These are phyloP conservation scores for Erinaceus europaeus DNA, from an alignment of 2,113 vertebrate species.

Conservation along the genomic window DNA sequence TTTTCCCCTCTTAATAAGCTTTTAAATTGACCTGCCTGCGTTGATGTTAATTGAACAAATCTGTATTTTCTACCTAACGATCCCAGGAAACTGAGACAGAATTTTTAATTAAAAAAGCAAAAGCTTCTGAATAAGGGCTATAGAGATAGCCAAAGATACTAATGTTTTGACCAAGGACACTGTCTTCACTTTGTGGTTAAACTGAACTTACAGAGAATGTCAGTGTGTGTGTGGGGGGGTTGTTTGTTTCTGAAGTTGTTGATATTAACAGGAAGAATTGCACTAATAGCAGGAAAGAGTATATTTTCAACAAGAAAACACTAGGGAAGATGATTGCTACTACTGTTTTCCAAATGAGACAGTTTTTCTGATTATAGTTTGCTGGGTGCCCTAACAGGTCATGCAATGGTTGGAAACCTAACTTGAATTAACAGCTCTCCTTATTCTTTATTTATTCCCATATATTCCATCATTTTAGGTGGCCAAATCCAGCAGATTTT, in stretches of 20 bases:
- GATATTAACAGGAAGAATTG: neutral
- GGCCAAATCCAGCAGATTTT: neutral
- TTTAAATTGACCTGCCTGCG: neutral
- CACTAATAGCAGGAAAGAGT: neutral
- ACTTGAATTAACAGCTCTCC: neutral
- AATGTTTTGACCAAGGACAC: neutral
- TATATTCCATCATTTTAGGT: neutral
- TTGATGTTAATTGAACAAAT: neutral
- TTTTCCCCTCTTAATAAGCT: neutral
- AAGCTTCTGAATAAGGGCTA: neutral
- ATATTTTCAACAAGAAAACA: neutral
- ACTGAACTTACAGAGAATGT: neutral
- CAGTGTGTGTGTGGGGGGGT: fast-evolving
- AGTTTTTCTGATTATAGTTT: neutral
- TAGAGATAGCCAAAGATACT: neutral
- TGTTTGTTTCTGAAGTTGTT: neutral
- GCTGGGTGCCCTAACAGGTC: neutral
- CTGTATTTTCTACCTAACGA: neutral
- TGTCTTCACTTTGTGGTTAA: neutral
- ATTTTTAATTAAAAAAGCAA: neutral
- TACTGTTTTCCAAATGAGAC: neutral
- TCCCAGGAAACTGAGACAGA: neutral
- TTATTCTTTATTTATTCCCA: neutral
- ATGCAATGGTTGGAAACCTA: neutral
- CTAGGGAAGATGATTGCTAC: neutral